Base-by-base conservation (phyloP, 2,797 vertebrate species). In the Sciurus carolinensis region DNA sequence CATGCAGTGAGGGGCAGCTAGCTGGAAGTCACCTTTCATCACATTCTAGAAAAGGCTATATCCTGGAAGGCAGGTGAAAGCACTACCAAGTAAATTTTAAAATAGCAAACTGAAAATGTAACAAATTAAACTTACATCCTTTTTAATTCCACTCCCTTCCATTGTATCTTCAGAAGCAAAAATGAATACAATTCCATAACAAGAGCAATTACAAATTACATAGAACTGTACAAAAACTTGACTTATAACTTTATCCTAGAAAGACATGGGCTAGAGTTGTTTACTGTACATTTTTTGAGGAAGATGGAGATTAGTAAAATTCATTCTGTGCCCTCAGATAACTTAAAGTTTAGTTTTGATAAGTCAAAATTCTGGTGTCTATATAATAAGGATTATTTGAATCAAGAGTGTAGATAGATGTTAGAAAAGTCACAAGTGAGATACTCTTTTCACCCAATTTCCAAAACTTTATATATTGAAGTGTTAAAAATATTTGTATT, bases 1-100 rank as follows among this genome's bases (percentile, higher is more conserved):
- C 67, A 79, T 80, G n/a, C 30, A 82, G 59, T 82, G 67, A 87
- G 57, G 87, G 57, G 44, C 54, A 95, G 24, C 87, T 93, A 24
- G 36, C 85, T 90, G 57, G 69, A 94, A 97, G 26, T 84, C 76
- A 90, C 50, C 26, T 83, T 95, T 79, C 50, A 92, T 90, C 39
- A 33, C 50, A 44, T 75, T 92, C 3, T 42, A 83, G 64, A 44
- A 92, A 88, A 92, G 54, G 47, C 47, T 87, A 3, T 59, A 36
- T 59, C n/a, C 3, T 0, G 0, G 39, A 17, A 39, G 72, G 54
- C 24, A 33, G 64, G 28, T 50, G 72, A 94, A 90, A 87, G 24
- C 26, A 44, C 47, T 79, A 15, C 44, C 50, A 33, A 86, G 44
- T 71, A 62, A 67, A 80, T 52, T 79, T 76, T 95, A 95, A 95